These are phyloP conservation scores for Morpho deidamia DNA, from an alignment of 2,888 invertebrate species.

Conservation along the genomic window DNA sequence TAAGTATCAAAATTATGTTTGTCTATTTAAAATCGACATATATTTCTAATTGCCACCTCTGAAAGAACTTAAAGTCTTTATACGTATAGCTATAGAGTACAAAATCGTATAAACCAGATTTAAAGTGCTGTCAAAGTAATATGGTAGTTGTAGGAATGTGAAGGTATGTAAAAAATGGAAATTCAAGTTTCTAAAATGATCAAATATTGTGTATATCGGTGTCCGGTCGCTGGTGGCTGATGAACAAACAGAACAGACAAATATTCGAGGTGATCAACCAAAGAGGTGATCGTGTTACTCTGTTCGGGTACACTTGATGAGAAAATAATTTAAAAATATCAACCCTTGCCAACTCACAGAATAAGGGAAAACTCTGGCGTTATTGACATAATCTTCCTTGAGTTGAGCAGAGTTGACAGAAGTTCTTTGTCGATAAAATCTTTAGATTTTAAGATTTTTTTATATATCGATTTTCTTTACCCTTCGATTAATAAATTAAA, in stretches of 20 bases:
- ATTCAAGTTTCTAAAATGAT: slow-evolving; percentile 67
- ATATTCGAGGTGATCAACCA: slow-evolving; percentile 49
- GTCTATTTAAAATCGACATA: slow-evolving; percentile 13
- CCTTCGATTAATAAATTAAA: too few species aligned
- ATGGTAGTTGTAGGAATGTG: slow-evolving; percentile 13
- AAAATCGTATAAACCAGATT: not conserved
- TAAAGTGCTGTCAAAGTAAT: not conserved
- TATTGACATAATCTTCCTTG: too few species aligned
- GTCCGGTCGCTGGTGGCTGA: slow-evolving; percentile 30
- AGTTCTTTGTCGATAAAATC: too few species aligned
- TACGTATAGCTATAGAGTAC: not conserved
- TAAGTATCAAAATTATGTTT: slow-evolving; percentile 1
- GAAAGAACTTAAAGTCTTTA: not conserved
- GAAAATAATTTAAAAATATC: not conserved
- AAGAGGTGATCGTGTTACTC: slow-evolving; percentile 51
- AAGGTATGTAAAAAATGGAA: slow-evolving; percentile 44
- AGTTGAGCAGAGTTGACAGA: too few species aligned
- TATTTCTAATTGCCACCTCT: not conserved
- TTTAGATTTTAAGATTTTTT: too few species aligned
- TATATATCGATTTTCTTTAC: too few species aligned
- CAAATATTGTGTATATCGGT: slow-evolving; percentile 46
- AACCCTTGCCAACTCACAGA: too few species aligned
- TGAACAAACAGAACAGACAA: slow-evolving; percentile 38
- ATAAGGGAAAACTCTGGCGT: too few species aligned
- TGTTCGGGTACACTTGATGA: slow-evolving; percentile 25